A percentile compares a stretch with the other conserved stretches of the same genome.
Conservation (phyloP, 1,140 invertebrate species). For the Heliconius hermathena region DNA sequence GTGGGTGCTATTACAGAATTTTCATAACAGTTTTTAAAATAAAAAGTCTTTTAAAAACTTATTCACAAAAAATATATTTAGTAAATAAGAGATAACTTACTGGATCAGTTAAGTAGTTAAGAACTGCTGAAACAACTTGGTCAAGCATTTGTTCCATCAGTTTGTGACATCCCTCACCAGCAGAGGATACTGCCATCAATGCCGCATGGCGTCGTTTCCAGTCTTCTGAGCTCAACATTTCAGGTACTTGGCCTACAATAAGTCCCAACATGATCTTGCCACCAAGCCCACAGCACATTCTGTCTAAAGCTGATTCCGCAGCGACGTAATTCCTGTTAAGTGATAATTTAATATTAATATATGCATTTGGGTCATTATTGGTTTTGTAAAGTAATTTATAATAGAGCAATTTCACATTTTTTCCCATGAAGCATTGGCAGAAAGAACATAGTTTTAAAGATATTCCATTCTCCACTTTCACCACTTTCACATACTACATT, state of each 20-base stretch:
- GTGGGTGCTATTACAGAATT: slow-evolving; percentile 87
- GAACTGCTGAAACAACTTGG: slow-evolving; percentile 94
- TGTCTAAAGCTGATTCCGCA: slow-evolving; percentile 97
- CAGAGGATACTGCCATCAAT: slow-evolving; percentile 98
- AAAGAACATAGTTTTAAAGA: too few species aligned
- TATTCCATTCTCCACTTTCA: too few species aligned
- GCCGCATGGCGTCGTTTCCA: slow-evolving; percentile 96
- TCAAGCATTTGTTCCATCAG: slow-evolving; percentile 97
- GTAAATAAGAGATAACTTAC: slow-evolving; percentile 53
- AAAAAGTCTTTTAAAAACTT: background rate
- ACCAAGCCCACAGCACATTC: slow-evolving; percentile 96
- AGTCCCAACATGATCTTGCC: slow-evolving; percentile 97
- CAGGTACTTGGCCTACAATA: slow-evolving; percentile 92
- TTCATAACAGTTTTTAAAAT: background rate
- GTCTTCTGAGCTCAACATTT: slow-evolving; percentile 92
- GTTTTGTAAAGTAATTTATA: too few species aligned
- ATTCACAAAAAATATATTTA: background rate
- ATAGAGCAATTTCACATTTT: too few species aligned
- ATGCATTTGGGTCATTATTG: background rate
- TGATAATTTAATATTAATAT: background rate
- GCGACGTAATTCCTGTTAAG: slow-evolving; percentile 92
- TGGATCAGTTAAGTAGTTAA: slow-evolving; percentile 93
- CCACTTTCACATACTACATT: too few species aligned
- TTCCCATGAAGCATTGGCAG: too few species aligned
- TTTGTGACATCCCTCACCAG: slow-evolving; percentile 98